Evolutionary conservation across 2,113 vertebrate species (phyloP).

Genomic region (Dissostichus mawsoni): DNA sequence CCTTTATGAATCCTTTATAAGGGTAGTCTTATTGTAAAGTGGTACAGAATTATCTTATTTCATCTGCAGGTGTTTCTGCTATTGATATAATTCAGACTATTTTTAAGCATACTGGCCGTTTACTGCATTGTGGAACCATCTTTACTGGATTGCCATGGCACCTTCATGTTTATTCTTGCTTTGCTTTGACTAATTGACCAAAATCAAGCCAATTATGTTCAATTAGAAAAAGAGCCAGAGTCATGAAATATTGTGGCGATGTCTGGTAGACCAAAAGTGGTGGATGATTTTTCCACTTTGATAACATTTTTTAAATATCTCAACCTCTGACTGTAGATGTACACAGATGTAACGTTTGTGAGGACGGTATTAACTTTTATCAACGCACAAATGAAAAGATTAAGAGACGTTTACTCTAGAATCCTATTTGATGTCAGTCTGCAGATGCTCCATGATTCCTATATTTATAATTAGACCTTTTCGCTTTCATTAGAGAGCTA

Average conservation of each 20-base stretch:
- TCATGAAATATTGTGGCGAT: slow-evolving; percentile 2
- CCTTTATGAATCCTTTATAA: too few species aligned
- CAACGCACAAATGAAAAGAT: too few species aligned
- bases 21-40: too few species aligned
- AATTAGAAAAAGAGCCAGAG: slow-evolving; percentile 22
- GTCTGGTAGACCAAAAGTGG: background rate
- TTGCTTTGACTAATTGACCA: slow-evolving; percentile 20
- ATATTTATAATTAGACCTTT: background rate
- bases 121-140: background rate
- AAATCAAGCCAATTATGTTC: slow-evolving; percentile 30
- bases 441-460: background rate
- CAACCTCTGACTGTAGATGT: background rate
- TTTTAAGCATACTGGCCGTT: background rate
- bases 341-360: background rate
- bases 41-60: background rate
- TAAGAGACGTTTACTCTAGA: background rate
- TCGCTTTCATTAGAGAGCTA: background rate
- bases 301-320: slow-evolving; percentile 6
- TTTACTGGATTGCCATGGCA: slow-evolving; percentile 6
- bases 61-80: background rate
- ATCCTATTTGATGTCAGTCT: background rate
- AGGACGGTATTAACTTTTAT: too few species aligned
- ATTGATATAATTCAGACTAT: background rate
- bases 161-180: background rate
- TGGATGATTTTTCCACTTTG: background rate